Evolutionary conservation across 1,140 invertebrate genomes (phyloP).

Genomic region (Eciton burchellii): DNA sequence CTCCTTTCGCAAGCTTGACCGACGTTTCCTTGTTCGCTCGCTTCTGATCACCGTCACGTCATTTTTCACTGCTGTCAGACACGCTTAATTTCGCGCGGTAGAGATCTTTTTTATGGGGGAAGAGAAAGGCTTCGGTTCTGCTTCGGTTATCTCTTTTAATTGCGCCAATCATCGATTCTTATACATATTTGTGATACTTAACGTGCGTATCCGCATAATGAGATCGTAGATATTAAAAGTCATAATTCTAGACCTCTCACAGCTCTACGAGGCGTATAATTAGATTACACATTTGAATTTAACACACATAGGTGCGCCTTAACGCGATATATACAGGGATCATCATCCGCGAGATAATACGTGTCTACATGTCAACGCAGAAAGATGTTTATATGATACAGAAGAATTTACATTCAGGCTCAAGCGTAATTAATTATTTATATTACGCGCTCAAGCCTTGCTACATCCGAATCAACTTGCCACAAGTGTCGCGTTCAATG

Average conservation of each 20-base stretch:
- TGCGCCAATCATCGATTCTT: not conserved
- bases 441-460: not conserved
- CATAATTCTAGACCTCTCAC: not conserved
- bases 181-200: not conserved
- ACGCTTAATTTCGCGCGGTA: no score
- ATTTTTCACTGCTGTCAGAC: no score
- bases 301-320: slow-evolving; percentile 1
- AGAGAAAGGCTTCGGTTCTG: no score
- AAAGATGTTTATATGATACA: no score
- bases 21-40: no score
- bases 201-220: not conserved
- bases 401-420: not conserved
- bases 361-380: no score
- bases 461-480: not conserved
- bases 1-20: no score
- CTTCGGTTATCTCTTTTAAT: not conserved
- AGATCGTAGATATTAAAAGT: slow-evolving; percentile 27
- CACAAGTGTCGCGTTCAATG: slow-evolving; percentile 21
- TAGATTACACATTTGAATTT: slow-evolving; percentile 5
- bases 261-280: not conserved
- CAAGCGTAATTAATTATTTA: slow-evolving; percentile 9
- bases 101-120: no score
- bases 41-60: no score
- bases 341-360: no score
- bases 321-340: not conserved